Percentiles rank a stretch among this genome's conserved stretches.
Conservation (phyloP, 2,113 vertebrate genomes). For the Phaethon lepturus region DNA sequence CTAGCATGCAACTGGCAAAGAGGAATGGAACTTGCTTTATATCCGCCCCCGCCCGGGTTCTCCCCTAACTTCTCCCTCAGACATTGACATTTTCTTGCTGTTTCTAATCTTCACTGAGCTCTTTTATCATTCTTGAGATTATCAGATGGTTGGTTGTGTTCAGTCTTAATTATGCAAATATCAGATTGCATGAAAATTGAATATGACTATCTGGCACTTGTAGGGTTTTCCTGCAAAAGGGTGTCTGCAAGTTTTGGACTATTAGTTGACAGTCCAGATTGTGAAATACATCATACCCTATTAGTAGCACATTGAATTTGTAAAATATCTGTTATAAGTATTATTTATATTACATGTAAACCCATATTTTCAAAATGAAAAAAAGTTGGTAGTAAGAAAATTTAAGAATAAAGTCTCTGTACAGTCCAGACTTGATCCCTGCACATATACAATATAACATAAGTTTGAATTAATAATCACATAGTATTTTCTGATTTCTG, state of each 20-base stretch:
- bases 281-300: neutral
- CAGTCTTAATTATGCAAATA: neutral
- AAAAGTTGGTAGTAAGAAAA: neutral
- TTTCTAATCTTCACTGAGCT: neutral
- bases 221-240: neutral
- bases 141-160: fast-evolving
- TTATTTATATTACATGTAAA: neutral
- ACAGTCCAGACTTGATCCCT: neutral
- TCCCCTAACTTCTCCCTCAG: neutral
- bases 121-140: neutral
- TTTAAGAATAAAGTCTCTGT: neutral
- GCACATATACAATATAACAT: neutral
- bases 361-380: neutral
- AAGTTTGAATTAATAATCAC: neutral
- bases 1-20: neutral
- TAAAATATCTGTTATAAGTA: neutral
- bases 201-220: neutral
- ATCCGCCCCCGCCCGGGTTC: fast-evolving
- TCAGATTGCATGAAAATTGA: neutral
- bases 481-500: neutral
- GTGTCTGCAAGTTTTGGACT: neutral
- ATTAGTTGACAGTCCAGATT: neutral
- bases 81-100: neutral
- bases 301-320: neutral
- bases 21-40: neutral